Conservation (phyloP, 2,888 invertebrate genomes). For the Matsumyia berberina region DNA sequence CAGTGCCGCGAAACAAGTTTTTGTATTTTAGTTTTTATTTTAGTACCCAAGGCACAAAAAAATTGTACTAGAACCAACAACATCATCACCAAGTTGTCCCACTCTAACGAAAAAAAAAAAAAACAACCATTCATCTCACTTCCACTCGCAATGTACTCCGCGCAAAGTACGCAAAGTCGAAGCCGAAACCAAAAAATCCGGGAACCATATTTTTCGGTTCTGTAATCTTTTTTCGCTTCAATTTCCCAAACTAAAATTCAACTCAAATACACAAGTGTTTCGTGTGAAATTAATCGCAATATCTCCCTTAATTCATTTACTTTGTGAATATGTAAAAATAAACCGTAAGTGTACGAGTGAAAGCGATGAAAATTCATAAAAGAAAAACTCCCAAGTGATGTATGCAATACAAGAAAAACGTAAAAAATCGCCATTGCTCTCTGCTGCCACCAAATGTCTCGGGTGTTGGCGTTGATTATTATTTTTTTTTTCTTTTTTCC, state of each 20-base stretch:
- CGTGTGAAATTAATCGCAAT: constrained; percentile 52
- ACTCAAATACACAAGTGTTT: constrained; percentile 68
- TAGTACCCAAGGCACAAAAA: constrained; percentile 50
- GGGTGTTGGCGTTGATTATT: constrained; percentile 78
- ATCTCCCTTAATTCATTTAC: constrained; percentile 32
- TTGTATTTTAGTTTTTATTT: constrained; percentile 66
- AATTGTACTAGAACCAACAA: constrained; percentile 57
- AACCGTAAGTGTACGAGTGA: constrained; percentile 62
- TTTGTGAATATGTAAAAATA: constrained; percentile 62
- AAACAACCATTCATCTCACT: constrained; percentile 45
- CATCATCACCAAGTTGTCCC: neutral
- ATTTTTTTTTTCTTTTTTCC: constrained; percentile 52
- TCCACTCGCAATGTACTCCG: constrained; percentile 45
- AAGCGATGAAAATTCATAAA: constrained; percentile 42
- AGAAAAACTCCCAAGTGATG: constrained; percentile 58
- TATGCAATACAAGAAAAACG: constrained; percentile 71
- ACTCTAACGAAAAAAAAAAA: constrained; percentile 21
- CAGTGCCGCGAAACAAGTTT: constrained; percentile 76
- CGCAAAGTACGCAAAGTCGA: constrained; percentile 74
- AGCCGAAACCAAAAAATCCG: constrained; percentile 78
- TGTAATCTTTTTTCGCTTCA: constrained; percentile 73
- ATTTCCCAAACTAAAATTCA: constrained; percentile 67
- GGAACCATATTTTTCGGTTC: constrained; percentile 79
- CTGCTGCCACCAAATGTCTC: constrained; percentile 73
- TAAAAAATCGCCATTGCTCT: constrained; percentile 76